A percentile compares a stretch with the other conserved stretches of the same genome.
Evolutionary conservation across 2,113 vertebrate genomes (phyloP).

Genomic region (Vanacampus margaritifer): DNA sequence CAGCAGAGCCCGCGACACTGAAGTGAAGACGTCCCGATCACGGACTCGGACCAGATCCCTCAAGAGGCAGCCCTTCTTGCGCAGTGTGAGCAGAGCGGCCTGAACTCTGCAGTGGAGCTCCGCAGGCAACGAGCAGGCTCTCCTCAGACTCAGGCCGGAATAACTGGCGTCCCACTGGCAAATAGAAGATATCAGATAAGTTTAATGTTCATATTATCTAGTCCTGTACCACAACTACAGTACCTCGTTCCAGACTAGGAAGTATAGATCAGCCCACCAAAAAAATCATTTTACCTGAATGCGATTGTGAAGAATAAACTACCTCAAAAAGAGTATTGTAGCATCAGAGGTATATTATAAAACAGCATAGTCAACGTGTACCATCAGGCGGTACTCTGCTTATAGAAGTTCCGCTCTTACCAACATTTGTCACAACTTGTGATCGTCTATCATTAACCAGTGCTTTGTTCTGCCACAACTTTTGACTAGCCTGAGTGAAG

Average conservation of each 20-base stretch:
- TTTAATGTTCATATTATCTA: background rate
- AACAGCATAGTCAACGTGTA: background rate
- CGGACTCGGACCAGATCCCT: slow-evolving; percentile 89
- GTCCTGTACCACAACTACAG: background rate
- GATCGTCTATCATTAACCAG: background rate
- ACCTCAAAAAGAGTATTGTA: too few relatives aligned
- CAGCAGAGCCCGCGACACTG: slow-evolving; percentile 86
- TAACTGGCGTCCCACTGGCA: slow-evolving; percentile 89
- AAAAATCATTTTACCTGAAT: background rate
- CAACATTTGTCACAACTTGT: background rate
- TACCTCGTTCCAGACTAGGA: too few relatives aligned
- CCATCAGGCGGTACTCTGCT: background rate
- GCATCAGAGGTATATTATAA: too few relatives aligned
- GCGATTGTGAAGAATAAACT: background rate
- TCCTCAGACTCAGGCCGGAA: slow-evolving; percentile 81
- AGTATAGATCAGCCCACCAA: too few relatives aligned
- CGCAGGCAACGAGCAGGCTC: slow-evolving; percentile 73
- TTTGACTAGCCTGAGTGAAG: too few relatives aligned
- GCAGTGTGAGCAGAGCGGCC: slow-evolving; percentile 78
- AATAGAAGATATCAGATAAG: slow-evolving; percentile 5
- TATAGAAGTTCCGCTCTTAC: background rate
- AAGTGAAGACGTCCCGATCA: slow-evolving; percentile 86
- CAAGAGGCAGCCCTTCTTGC: slow-evolving; percentile 80
- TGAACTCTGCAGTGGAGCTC: slow-evolving; percentile 82
- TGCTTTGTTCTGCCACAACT: too few relatives aligned